These are phyloP conservation scores for Helicoverpa armigera DNA, from an alignment of 1,140 invertebrate species.

Conservation along the genomic window DNA sequence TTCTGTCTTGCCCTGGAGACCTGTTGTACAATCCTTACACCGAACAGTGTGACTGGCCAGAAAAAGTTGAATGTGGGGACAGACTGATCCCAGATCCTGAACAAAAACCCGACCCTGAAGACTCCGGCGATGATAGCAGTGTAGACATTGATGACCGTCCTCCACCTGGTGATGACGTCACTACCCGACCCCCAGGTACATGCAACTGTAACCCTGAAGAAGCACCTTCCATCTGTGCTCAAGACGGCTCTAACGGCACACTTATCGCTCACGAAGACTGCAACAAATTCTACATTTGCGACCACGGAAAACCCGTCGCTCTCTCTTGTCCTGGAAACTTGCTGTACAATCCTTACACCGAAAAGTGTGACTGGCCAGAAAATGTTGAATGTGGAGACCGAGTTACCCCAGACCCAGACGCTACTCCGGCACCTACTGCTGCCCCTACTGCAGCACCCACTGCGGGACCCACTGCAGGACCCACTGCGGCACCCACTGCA, in stretches of 20 bases:
- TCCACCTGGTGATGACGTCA: background rate
- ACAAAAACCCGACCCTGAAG: background rate
- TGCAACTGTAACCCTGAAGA: constrained; percentile 52
- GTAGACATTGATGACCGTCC: background rate
- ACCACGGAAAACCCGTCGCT: constrained; percentile 53
- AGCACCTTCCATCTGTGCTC: constrained; percentile 52
- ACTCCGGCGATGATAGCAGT: background rate
- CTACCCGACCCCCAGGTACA: background rate
- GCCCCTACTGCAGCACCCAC: constrained; percentile 39
- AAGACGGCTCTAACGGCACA: constrained; percentile 45
- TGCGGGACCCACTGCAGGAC: constrained; percentile 43
- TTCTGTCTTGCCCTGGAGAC: constrained; percentile 20
- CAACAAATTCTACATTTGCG: constrained; percentile 62
- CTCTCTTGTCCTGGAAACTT: constrained; percentile 79
- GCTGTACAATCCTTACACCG: constrained; percentile 86
- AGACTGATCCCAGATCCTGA: constrained; percentile 26
- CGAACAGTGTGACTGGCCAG: constrained; percentile 77
- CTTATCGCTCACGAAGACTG: constrained; percentile 61
- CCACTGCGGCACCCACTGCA: background rate
- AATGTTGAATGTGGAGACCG: constrained; percentile 80
- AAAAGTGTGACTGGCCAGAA: constrained; percentile 88
- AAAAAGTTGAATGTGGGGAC: constrained; percentile 80
- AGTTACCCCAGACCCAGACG: constrained; percentile 47
- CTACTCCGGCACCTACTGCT: background rate
- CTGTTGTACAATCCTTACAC: constrained; percentile 50